Conservation (phyloP, 2,797 vertebrate genomes). For the Prunella strophiata region DNA sequence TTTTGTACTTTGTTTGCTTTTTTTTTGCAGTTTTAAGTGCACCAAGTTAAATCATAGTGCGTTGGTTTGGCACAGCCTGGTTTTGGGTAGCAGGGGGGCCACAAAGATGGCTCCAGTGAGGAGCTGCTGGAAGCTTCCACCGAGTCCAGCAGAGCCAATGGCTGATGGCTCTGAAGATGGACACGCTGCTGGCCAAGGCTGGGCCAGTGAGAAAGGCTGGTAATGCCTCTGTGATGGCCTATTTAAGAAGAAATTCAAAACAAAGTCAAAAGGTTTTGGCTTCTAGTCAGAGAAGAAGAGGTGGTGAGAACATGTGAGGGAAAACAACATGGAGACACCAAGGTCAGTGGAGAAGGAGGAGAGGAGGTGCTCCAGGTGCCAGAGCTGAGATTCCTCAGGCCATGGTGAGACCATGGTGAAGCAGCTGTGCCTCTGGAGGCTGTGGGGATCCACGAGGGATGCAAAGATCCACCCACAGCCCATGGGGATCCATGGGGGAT, state of each 20-base stretch:
- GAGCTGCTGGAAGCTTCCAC: background rate
- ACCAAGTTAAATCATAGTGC: background rate
- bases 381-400: no score
- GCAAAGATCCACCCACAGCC: background rate
- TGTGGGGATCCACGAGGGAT: accelerated
- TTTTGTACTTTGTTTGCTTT: background rate
- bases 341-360: background rate
- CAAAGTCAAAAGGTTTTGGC: background rate
- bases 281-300: background rate
- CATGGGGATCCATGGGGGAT: background rate
- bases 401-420: accelerated
- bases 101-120: background rate
- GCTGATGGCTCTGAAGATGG: background rate
- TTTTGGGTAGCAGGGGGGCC: background rate
- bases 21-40: background rate
- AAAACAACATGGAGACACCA: background rate
- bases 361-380: accelerated
- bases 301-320: background rate
- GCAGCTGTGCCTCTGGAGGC: background rate
- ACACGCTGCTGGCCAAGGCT: background rate
- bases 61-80: background rate
- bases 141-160: accelerated
- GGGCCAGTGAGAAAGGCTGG: background rate
- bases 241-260: background rate
- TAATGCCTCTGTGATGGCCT: background rate